These are phyloP conservation scores for Brassicogethes aeneus DNA, from an alignment of 2,888 invertebrate genomes.

Conservation along the genomic window DNA sequence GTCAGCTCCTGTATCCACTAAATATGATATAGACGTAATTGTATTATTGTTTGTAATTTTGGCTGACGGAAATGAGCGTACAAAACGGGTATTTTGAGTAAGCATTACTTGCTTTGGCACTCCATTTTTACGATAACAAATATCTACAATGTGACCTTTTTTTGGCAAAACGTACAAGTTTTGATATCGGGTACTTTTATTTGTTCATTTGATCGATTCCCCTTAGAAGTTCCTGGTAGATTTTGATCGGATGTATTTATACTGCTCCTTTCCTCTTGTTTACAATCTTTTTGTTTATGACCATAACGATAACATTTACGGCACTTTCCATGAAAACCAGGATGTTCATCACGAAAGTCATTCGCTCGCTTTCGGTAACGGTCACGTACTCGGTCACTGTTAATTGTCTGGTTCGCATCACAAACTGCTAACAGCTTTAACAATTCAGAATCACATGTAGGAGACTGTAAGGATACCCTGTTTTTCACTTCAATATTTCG, in stretches of 20 bases:
- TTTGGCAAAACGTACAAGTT: slow-evolving; percentile 3
- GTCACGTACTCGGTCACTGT: background rate
- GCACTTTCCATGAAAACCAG: slow-evolving; percentile 6
- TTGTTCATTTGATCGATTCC: no score
- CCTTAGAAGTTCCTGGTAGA: no score
- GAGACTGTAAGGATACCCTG: slow-evolving; percentile 4
- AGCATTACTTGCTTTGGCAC: background rate
- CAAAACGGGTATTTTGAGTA: background rate
- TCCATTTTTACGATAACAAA: slow-evolving; percentile 5
- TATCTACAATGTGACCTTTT: slow-evolving; percentile 5
- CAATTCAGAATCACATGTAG: slow-evolving; percentile 5
- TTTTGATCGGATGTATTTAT: no score
- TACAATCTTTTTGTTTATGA: slow-evolving; percentile 6
- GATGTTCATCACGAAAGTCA: slow-evolving; percentile 1
- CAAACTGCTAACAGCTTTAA: slow-evolving; percentile 7
- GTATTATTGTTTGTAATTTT: slow-evolving; percentile 6
- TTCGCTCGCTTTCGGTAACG: slow-evolving; percentile 2
- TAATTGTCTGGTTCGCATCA: slow-evolving; percentile 4
- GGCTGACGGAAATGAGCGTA: slow-evolving; percentile 1
- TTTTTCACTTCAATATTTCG: slow-evolving; percentile 5
- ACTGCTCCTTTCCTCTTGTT: background rate
- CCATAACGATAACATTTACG: slow-evolving; percentile 5
- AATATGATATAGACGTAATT: slow-evolving; percentile 7
- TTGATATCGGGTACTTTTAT: slow-evolving; percentile 2
- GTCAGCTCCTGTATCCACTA: slow-evolving; percentile 9